A percentile compares a stretch with the other conserved stretches of the same genome.
Conservation (phyloP, 2,797 vertebrate genomes). For the Tangara arthus region DNA sequence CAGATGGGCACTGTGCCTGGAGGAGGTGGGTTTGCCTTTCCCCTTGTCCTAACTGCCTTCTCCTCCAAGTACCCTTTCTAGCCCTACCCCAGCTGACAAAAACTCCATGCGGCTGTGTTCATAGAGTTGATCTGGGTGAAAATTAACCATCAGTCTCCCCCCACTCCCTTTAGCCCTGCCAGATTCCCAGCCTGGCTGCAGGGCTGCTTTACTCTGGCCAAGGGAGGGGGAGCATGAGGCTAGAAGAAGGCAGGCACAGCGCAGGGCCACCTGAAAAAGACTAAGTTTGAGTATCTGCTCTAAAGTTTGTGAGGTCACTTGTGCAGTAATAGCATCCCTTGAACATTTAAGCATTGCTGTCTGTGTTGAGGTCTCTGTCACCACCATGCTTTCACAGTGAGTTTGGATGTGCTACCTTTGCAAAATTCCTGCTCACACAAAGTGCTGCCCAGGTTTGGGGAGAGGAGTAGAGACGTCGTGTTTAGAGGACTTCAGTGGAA, state of each 20-base stretch:
- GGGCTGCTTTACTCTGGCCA: not conserved
- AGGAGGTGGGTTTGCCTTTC: not conserved
- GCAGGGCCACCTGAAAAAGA: not conserved
- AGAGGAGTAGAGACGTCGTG: rapidly evolving
- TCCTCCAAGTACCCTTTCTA: not conserved
- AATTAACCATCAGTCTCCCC: not conserved
- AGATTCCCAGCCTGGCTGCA: not conserved
- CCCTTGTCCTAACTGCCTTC: rapidly evolving
- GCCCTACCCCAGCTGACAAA: not conserved
- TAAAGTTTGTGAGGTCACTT: not conserved
- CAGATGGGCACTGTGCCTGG: not conserved
- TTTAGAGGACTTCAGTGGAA: not conserved
- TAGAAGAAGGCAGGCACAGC: not conserved
- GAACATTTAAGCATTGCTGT: too few relatives aligned
- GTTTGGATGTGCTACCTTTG: not conserved
- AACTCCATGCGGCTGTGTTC: not conserved
- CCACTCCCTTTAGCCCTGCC: not conserved
- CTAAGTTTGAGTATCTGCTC: not conserved
- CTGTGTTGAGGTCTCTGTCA: not conserved
- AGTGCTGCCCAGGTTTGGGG: not conserved
- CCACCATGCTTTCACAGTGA: not conserved
- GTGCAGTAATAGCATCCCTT: not conserved
- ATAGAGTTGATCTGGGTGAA: not conserved
- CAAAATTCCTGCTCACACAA: rapidly evolving
- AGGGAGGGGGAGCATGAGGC: rapidly evolving